phyloP scores from a whole-genome alignment of 2,113 vertebrate genomes.

The Anas platyrhynchos region DNA sequence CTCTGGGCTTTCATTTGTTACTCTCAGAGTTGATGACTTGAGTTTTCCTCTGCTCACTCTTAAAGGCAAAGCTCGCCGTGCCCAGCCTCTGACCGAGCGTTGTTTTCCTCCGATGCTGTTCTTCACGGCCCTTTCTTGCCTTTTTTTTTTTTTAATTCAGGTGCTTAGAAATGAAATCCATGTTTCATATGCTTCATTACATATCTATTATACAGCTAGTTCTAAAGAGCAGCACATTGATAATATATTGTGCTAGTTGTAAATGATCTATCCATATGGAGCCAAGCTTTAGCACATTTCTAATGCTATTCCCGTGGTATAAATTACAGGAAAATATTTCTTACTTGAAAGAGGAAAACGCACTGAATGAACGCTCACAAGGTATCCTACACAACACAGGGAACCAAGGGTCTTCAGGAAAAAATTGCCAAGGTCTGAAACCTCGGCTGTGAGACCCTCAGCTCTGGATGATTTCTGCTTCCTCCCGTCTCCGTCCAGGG shows the following conservation, averaged over 20 bases:
- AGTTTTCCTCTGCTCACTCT: conserved; percentile 82
- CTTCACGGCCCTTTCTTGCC: not conserved
- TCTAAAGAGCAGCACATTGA: conserved; percentile 79
- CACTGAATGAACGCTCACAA: not conserved
- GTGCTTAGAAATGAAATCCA: conserved; percentile 74
- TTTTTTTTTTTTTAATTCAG: conserved; percentile 43
- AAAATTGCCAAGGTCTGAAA: not conserved
- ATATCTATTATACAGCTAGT: conserved; percentile 76
- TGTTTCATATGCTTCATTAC: conserved; percentile 79
- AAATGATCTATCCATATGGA: conserved; percentile 82
- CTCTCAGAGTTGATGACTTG: conserved; percentile 86
- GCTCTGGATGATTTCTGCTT: not conserved
- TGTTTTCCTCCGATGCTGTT: conserved; percentile 9
- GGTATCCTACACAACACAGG: conserved; percentile 55
- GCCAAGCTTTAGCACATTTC: conserved; percentile 74
- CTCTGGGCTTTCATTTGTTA: conserved; percentile 91
- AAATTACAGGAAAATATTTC: conserved; percentile 76
- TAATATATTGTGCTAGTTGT: conserved; percentile 81
- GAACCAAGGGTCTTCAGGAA: not conserved
- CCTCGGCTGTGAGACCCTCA: not conserved
- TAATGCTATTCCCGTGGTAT: conserved; percentile 73
- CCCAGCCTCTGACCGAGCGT: conserved; percentile 1
- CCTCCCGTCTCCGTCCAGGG: not conserved
- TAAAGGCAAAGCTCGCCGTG: conserved; percentile 78
- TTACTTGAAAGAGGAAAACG: conserved; percentile 55